Percentiles rank a stretch among this genome's conserved stretches.
phyloP scores from a whole-genome alignment of 1,140 invertebrate genomes.

The Daktulosphaira vitifoliae region DNA sequence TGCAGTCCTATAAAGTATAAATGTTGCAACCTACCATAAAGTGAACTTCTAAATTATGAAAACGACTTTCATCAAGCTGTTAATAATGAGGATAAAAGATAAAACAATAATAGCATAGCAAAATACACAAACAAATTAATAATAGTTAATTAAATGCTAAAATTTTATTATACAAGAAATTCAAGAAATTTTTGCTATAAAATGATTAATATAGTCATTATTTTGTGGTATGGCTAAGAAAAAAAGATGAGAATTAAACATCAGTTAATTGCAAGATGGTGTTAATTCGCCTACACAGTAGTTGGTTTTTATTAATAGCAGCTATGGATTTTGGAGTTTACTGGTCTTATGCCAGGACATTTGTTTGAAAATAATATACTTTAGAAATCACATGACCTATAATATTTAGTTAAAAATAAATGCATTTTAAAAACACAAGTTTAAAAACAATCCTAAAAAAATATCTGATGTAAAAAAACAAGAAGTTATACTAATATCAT shows the following conservation, averaged over 20 bases:
- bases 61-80: not conserved
- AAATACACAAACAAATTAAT: no score
- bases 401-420: slow-evolving; percentile 8
- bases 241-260: no score
- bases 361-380: slow-evolving; percentile 6
- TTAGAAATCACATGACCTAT: slow-evolving; percentile 7
- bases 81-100: no score
- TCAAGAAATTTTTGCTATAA: no score
- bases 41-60: not conserved
- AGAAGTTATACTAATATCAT: slow-evolving; percentile 46
- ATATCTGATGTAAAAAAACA: not conserved
- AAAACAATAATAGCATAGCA: no score
- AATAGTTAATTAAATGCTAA: no score
- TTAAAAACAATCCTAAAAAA: not conserved
- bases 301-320: slow-evolving; percentile 4
- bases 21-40: slow-evolving; percentile 3
- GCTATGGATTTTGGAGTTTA: not conserved
- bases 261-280: not conserved
- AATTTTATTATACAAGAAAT: no score
- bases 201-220: no score
- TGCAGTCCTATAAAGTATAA: slow-evolving; percentile 70
- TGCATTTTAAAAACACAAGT: not conserved
- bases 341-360: slow-evolving; percentile 15
- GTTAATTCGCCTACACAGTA: not conserved
- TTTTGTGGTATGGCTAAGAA: no score